A percentile compares a stretch with the other conserved stretches of the same genome.
Conservation (phyloP, 1,140 invertebrate genomes). For the Neotoxoptera formosana region DNA sequence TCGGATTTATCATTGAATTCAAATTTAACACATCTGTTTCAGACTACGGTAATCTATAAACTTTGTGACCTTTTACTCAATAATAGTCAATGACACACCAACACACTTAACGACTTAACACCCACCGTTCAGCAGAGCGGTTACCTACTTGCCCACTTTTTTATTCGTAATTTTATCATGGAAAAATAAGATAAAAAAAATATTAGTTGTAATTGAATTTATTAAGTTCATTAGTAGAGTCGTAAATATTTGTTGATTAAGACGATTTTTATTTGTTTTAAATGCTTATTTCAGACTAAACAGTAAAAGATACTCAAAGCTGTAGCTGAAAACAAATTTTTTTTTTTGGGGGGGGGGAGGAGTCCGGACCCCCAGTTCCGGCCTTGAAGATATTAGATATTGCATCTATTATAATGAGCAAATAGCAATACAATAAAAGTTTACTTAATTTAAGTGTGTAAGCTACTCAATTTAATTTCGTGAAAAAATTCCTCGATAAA, state of each 20-base stretch:
- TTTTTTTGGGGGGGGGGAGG: no score
- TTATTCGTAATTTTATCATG: neutral
- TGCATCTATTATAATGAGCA: neutral
- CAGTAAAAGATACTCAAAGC: neutral
- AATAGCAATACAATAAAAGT: neutral
- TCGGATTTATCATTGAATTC: no score
- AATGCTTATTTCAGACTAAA: neutral
- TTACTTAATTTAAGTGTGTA: neutral
- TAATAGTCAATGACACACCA: neutral
- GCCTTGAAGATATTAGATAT: no score
- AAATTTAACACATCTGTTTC: constrained; percentile 1
- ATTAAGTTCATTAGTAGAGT: neutral
- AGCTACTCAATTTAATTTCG: neutral
- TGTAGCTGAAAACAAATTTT: no score
- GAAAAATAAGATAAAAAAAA: neutral
- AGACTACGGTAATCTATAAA: neutral
- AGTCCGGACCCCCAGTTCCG: no score
- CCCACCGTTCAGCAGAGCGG: neutral
- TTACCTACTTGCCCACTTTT: neutral
- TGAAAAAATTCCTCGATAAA: neutral
- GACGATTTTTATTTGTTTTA: neutral
- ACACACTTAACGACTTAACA: neutral
- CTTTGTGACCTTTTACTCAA: no score
- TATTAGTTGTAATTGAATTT: neutral
- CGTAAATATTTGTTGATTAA: neutral